These are phyloP conservation scores for Carassius gibelio DNA, from an alignment of 2,113 vertebrate species.

Conservation along the genomic window DNA sequence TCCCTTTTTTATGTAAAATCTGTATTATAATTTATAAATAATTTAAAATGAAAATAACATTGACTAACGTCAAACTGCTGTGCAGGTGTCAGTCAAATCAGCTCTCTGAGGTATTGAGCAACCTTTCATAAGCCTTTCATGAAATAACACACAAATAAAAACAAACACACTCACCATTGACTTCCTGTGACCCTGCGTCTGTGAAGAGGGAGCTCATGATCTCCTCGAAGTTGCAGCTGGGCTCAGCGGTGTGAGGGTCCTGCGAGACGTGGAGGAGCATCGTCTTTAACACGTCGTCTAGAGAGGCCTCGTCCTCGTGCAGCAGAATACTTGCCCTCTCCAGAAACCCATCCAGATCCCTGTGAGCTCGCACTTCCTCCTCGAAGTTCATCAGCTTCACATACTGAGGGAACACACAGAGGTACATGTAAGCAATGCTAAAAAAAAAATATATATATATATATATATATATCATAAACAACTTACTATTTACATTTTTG, in stretches of 20 bases:
- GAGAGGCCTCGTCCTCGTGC: slow-evolving; percentile 88
- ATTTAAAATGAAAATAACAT: slow-evolving; percentile 22
- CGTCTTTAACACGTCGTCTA: slow-evolving; percentile 90
- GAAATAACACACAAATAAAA: slow-evolving; percentile 26
- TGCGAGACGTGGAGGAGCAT: slow-evolving; percentile 90
- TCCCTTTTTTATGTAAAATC: slow-evolving; percentile 38
- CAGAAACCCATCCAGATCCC: slow-evolving; percentile 93
- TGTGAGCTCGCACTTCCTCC: slow-evolving; percentile 91
- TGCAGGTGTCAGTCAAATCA: slow-evolving; percentile 46
- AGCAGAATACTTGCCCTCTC: slow-evolving; percentile 90
- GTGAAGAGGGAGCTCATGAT: slow-evolving; percentile 96
- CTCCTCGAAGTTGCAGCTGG: slow-evolving; percentile 87
- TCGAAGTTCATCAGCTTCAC: slow-evolving; percentile 98
- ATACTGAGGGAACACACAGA: slow-evolving; percentile 75
- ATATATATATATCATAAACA: neutral
- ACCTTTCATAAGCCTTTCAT: slow-evolving; percentile 46
- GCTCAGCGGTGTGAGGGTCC: slow-evolving; percentile 79
- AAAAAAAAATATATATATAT: neutral
- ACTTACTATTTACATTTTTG: neutral
- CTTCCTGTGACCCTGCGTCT: slow-evolving; percentile 87
- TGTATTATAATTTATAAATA: slow-evolving; percentile 29
- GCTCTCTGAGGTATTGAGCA: slow-evolving; percentile 29
- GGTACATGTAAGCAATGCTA: neutral
- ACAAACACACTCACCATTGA: slow-evolving; percentile 80
- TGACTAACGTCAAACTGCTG: slow-evolving; percentile 25